These are phyloP conservation scores for Aspidiotus destructor DNA, from an alignment of 2,888 invertebrate genomes.

Conservation along the genomic window DNA sequence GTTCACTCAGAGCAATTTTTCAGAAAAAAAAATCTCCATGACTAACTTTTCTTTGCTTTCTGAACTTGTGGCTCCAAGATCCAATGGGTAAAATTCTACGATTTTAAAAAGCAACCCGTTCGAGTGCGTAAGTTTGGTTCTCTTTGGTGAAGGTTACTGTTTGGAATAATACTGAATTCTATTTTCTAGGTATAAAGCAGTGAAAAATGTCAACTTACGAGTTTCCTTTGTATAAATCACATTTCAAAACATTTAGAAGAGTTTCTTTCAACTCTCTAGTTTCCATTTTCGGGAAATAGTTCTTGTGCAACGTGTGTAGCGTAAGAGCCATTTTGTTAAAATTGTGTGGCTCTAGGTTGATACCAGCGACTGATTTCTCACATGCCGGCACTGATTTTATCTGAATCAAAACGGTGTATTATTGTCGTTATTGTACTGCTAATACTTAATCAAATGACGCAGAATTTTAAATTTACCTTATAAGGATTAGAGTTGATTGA, in stretches of 20 bases:
- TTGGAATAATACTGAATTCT: not conserved
- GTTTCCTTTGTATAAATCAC: conserved; percentile 73
- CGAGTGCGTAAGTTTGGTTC: not conserved
- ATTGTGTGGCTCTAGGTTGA: conserved; percentile 75
- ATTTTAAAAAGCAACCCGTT: not conserved
- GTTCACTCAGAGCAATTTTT: no score
- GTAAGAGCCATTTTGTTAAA: conserved; percentile 74
- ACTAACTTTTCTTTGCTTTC: no score
- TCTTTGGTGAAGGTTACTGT: no score
- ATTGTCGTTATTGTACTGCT: no score
- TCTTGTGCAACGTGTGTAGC: conserved; percentile 65
- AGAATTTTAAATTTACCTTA: conserved; percentile 10
- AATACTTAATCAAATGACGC: no score
- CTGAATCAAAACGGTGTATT: conserved; percentile 40
- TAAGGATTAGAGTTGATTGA: not conserved
- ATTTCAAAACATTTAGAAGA: conserved; percentile 63
- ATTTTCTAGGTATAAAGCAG: not conserved
- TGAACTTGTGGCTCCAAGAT: no score
- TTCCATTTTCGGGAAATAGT: conserved; percentile 68
- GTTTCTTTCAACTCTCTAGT: conserved; percentile 67
- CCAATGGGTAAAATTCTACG: no score
- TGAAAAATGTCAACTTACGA: conserved; percentile 50
- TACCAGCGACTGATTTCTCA: conserved; percentile 71
- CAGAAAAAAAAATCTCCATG: no score
- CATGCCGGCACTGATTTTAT: conserved; percentile 71